A percentile compares a stretch with the other conserved stretches of the same genome.
These are phyloP conservation scores for Takifugu rubripes DNA, from an alignment of 2,797 vertebrate genomes.

Conservation along the genomic window DNA sequence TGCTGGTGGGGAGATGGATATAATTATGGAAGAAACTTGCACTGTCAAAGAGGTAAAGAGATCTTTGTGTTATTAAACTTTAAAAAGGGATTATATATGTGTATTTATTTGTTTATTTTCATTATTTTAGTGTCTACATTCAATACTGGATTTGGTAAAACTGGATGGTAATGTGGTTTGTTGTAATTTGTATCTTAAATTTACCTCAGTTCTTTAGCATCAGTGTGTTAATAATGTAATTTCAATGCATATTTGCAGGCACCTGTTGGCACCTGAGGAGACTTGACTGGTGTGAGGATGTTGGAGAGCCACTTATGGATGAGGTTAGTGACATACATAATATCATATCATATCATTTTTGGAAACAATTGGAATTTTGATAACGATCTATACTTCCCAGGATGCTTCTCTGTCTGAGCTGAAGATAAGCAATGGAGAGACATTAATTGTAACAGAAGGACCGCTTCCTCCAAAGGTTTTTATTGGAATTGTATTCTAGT, in stretches of 20 bases:
- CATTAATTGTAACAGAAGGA: constrained; percentile 86
- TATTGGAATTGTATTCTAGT: neutral
- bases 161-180: constrained; percentile 79
- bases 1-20: constrained; percentile 80
- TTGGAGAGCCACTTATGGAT: constrained; percentile 85
- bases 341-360: neutral
- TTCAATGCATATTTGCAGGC: constrained; percentile 66
- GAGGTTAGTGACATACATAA: constrained; percentile 72
- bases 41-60: constrained; percentile 83
- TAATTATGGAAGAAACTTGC: constrained; percentile 81
- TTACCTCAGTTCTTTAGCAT: neutral
- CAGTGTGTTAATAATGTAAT: constrained; percentile 1
- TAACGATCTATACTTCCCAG: constrained; percentile 58
- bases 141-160: constrained; percentile 81
- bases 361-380: neutral
- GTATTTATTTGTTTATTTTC: neutral
- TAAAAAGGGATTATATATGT: neutral
- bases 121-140: constrained; percentile 81
- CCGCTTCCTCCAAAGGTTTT: constrained; percentile 84
- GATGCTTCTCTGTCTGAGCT: constrained; percentile 81
- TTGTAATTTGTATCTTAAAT: neutral
- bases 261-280: constrained; percentile 89
- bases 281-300: constrained; percentile 92
- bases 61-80: neutral
- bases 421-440: constrained; percentile 84